Conservation (phyloP, 2,113 vertebrate species). For the Nannospalax galili region DNA sequence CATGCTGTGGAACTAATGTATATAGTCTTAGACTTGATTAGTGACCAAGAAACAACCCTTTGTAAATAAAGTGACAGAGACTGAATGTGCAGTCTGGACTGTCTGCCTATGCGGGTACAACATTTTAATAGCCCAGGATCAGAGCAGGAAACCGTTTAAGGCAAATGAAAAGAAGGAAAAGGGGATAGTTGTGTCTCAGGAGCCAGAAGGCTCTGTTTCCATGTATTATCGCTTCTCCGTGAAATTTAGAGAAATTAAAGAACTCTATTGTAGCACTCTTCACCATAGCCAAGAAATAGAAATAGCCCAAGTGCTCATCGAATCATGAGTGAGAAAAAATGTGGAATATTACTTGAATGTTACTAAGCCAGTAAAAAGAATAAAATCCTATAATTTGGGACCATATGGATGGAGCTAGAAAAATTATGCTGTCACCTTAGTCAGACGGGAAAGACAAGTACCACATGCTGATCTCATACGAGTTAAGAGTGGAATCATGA, state of each 20-base stretch:
- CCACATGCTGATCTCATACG: not conserved
- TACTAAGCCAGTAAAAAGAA: not conserved
- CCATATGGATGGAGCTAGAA: not conserved
- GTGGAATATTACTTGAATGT: not conserved
- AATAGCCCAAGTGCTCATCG: not conserved
- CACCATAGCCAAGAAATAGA: not conserved
- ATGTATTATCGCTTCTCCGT: not conserved
- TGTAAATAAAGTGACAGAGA: not conserved
- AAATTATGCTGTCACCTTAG: not conserved
- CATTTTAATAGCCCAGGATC: not conserved
- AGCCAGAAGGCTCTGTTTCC: not conserved
- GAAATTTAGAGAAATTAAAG: not conserved
- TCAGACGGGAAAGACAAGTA: not conserved
- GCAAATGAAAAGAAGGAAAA: not conserved
- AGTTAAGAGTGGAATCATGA: too few species aligned
- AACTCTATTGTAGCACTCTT: not conserved
- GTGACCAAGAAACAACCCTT: not conserved
- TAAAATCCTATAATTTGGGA: not conserved
- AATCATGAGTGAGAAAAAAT: not conserved
- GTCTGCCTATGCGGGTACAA: not conserved
- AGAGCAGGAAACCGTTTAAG: rapidly evolving
- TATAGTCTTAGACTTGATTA: not conserved
- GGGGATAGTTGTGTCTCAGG: not conserved
- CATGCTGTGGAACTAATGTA: not conserved
- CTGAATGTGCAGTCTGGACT: not conserved